A percentile compares a stretch with the other conserved stretches of the same genome.
These are phyloP conservation scores for Sarcophilus harrisii DNA, from an alignment of 2,797 vertebrate genomes.

Conservation along the genomic window DNA sequence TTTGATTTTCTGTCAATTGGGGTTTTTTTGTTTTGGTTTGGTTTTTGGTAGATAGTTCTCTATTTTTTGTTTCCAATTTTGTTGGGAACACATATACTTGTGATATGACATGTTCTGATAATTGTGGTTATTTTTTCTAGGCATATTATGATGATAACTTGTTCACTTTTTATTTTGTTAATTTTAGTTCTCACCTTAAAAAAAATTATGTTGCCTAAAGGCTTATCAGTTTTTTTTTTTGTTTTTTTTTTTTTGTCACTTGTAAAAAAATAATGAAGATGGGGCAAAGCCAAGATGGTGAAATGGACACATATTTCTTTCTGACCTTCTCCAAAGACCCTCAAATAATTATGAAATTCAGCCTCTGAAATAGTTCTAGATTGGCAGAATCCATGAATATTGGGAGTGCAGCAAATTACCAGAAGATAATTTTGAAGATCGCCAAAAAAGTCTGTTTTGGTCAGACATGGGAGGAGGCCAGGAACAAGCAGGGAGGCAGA, in stretches of 20 bases:
- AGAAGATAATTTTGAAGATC: no score
- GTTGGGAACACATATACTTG: not conserved
- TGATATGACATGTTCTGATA: not conserved
- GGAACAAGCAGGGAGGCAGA: no score
- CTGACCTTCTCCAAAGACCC: no score
- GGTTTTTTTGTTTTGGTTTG: not conserved
- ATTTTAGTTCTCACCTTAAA: not conserved
- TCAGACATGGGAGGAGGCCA: no score
- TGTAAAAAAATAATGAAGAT: no score
- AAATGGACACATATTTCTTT: no score
- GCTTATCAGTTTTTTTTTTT: not conserved
- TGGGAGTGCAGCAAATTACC: no score
- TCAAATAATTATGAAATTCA: no score
- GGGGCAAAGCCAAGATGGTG: no score
- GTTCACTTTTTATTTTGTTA: not conserved
- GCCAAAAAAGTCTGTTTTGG: no score
- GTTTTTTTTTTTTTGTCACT: not conserved
- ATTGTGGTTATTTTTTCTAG: not conserved
- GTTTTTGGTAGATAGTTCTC: not conserved
- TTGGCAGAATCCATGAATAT: no score
- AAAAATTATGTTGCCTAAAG: not conserved
- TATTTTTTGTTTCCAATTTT: not conserved
- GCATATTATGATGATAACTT: not conserved
- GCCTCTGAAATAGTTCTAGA: no score
- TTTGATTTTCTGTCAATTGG: not conserved